These are phyloP conservation scores for Parnassius apollo DNA, from an alignment of 2,888 invertebrate species.

Conservation along the genomic window DNA sequence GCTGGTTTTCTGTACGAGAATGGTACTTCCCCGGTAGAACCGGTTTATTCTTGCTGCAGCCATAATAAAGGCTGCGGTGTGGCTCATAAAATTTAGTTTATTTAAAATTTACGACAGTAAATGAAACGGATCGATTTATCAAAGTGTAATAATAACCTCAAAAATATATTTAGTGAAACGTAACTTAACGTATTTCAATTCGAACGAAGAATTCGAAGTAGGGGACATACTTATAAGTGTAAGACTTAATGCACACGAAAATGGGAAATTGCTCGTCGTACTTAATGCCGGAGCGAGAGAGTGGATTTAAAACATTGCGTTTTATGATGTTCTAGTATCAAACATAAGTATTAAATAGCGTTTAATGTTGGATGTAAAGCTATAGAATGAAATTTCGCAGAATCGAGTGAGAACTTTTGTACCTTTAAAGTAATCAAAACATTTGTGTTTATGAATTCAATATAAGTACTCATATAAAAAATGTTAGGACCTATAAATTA, in stretches of 20 bases:
- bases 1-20: too few species aligned
- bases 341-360: conserved; percentile 31
- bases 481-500: too few species aligned
- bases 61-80: too few species aligned
- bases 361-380: conserved; percentile 10
- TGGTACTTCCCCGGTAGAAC: too few species aligned
- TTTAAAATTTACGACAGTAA: background rate
- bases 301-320: conserved; percentile 61
- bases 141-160: background rate
- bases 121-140: background rate
- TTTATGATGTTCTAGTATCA: conserved; percentile 41
- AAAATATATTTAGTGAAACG: background rate
- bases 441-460: too few species aligned
- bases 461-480: too few species aligned
- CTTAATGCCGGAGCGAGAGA: conserved; percentile 49
- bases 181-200: background rate
- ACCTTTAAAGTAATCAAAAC: too few species aligned
- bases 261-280: conserved; percentile 59
- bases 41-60: too few species aligned
- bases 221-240: conserved; percentile 41
- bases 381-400: background rate
- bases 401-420: background rate
- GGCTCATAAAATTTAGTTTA: background rate
- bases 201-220: conserved; percentile 37
- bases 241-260: conserved; percentile 55